These are phyloP conservation scores for Sturnira hondurensis DNA, from an alignment of 2,113 vertebrate species.

Conservation along the genomic window DNA sequence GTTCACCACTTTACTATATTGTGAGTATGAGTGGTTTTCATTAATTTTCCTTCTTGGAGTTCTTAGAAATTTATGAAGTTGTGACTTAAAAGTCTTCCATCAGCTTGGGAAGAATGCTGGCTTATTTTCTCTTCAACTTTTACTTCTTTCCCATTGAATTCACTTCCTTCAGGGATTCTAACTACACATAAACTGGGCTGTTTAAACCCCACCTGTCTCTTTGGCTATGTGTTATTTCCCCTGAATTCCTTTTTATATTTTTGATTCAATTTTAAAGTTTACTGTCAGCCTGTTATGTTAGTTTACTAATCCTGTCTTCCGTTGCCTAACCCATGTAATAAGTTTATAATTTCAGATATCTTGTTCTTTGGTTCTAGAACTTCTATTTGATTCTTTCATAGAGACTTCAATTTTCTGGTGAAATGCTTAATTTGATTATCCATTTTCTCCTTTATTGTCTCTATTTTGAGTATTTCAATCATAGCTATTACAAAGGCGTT, in stretches of 20 bases:
- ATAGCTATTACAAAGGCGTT: background rate
- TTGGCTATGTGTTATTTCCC: background rate
- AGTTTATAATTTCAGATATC: background rate
- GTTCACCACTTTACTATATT: background rate
- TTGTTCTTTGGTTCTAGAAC: background rate
- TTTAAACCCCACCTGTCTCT: background rate
- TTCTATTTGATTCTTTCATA: background rate
- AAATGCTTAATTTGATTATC: background rate
- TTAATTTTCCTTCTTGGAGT: background rate
- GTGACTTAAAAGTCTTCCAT: background rate
- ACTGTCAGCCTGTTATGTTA: background rate
- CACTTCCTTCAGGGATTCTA: background rate
- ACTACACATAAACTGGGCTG: background rate
- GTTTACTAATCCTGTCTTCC: background rate
- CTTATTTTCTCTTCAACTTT: background rate
- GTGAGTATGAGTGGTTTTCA: background rate
- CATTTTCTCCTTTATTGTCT: background rate
- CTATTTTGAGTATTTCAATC: background rate
- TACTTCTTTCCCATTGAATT: background rate
- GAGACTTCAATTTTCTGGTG: background rate
- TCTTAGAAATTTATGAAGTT: background rate
- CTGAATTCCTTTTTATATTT: background rate
- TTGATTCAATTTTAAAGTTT: background rate
- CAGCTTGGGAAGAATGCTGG: background rate
- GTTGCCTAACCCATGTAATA: background rate